Evolutionary conservation across 2,888 invertebrate genomes (phyloP).

Genomic region (Linnaemya vulpina): DNA sequence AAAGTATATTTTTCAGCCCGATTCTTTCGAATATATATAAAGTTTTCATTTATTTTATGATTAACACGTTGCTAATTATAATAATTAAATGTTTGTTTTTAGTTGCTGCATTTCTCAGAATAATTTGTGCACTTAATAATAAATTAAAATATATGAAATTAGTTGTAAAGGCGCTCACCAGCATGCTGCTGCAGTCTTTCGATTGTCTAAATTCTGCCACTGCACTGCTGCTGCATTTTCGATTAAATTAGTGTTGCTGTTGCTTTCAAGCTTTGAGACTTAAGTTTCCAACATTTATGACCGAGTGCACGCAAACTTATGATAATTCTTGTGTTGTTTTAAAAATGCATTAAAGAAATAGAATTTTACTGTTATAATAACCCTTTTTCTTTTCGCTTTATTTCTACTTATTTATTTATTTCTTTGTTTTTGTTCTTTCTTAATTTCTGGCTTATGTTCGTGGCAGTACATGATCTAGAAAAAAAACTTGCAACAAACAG

Average conservation of each 20-base stretch:
- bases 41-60: constrained; percentile 55
- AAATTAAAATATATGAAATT: constrained; percentile 11
- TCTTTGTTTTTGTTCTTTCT: background rate
- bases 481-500: constrained; percentile 66
- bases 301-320: constrained; percentile 66
- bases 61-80: constrained; percentile 63
- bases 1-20: background rate
- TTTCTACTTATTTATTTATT: background rate
- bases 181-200: constrained; percentile 79
- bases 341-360: constrained; percentile 62
- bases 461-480: constrained; percentile 36
- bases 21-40: constrained; percentile 1
- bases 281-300: constrained; percentile 47
- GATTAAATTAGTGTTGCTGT: constrained; percentile 15
- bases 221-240: background rate
- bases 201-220: constrained; percentile 47
- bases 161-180: constrained; percentile 49
- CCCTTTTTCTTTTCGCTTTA: constrained; percentile 53
- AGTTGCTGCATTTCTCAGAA: constrained; percentile 9
- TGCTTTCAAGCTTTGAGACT: constrained; percentile 8
- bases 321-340: constrained; percentile 59
- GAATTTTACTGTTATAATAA: constrained; percentile 70
- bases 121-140: constrained; percentile 26
- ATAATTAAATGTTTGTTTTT: constrained; percentile 53
- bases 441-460: background rate